A percentile compares a stretch with the other conserved stretches of the same genome.
Evolutionary conservation across 2,113 vertebrate genomes (phyloP).

Genomic region (Notarius quadriscutis): DNA sequence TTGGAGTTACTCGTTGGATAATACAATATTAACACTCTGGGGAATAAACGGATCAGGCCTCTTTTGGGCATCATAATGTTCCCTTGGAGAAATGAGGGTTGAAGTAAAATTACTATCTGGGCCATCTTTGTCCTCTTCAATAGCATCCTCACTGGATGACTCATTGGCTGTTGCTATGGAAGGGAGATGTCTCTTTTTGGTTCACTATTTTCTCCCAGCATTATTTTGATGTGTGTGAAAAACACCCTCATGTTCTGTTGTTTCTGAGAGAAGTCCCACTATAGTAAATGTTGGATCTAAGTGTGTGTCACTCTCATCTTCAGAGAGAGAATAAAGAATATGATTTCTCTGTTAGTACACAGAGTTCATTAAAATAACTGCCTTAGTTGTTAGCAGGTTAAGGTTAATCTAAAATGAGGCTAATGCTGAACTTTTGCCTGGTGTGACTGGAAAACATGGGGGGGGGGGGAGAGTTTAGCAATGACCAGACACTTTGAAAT

Average conservation of each 20-base stretch:
- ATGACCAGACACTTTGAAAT: background rate
- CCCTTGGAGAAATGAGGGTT: constrained; percentile 52
- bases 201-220: constrained; percentile 59
- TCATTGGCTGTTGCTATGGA: constrained; percentile 29
- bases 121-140: constrained; percentile 9
- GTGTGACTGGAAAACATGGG: background rate
- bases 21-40: constrained; percentile 32
- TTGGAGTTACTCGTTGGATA: constrained; percentile 47
- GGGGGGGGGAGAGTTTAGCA: background rate
- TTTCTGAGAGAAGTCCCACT: constrained; percentile 1
- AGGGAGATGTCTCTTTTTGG: constrained; percentile 59
- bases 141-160: constrained; percentile 20
- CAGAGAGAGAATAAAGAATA: constrained; percentile 51
- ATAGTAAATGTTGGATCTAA: constrained; percentile 53
- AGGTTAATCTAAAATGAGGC: background rate
- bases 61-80: constrained; percentile 20
- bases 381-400: constrained; percentile 9
- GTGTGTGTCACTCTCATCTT: constrained; percentile 64
- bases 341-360: constrained; percentile 48
- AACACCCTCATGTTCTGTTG: constrained; percentile 41
- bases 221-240: constrained; percentile 68
- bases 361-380: constrained; percentile 59
- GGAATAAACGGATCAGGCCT: constrained; percentile 24
- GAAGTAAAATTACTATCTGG: constrained; percentile 43
- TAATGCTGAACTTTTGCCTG: constrained; percentile 16